These are phyloP conservation scores for Reticulitermes lucifugus DNA, from an alignment of 2,888 invertebrate genomes.

Conservation along the genomic window DNA sequence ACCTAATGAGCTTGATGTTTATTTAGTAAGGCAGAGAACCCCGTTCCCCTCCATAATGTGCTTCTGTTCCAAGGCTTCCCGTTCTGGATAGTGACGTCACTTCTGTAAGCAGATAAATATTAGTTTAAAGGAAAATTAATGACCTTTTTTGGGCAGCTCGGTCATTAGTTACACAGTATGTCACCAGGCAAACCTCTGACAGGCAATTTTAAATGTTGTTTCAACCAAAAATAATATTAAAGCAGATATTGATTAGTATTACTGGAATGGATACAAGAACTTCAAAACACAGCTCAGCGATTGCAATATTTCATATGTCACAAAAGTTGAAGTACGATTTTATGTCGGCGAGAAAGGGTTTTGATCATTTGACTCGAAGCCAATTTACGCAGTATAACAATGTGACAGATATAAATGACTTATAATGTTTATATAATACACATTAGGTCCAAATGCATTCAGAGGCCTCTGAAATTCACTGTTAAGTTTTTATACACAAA, in stretches of 20 bases:
- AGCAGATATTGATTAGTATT: conserved; percentile 1
- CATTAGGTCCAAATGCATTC: not conserved
- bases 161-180: conserved; percentile 11
- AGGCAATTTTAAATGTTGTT: conserved; percentile 25
- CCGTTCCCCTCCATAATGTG: not conserved
- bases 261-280: not conserved
- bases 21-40: not conserved
- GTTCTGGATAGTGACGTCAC: not conserved
- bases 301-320: not conserved
- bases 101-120: not conserved
- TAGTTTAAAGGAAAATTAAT: conserved; percentile 18
- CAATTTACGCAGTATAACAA: not conserved
- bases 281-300: not conserved
- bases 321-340: not conserved
- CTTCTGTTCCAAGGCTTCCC: not conserved
- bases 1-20: not conserved
- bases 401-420: conserved; percentile 5
- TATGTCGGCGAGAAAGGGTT: not conserved
- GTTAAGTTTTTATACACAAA: not conserved
- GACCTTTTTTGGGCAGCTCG: not conserved
- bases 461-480: not conserved
- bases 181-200: conserved; percentile 5
- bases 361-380: not conserved
- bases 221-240: conserved; percentile 7
- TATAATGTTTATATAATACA: not conserved